phyloP scores from a whole-genome alignment of 2,113 vertebrate genomes.

The Mesoclemmys tuberculata region DNA sequence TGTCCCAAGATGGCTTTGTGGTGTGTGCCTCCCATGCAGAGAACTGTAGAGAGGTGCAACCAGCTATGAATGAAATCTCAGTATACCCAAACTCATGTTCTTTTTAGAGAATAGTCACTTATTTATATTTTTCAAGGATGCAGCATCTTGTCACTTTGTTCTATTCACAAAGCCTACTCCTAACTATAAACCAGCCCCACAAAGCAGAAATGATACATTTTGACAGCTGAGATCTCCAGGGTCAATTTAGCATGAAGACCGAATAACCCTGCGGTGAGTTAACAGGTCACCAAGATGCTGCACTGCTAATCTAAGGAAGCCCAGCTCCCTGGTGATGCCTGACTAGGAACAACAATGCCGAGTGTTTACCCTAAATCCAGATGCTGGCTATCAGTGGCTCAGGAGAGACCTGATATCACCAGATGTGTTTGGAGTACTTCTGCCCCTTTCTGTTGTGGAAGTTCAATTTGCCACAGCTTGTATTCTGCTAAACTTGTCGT shows the following conservation, averaged over 20 bases:
- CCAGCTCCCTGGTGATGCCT: background rate
- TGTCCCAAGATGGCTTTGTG: background rate
- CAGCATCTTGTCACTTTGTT: slow-evolving; percentile 40
- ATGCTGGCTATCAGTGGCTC: background rate
- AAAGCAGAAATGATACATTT: slow-evolving; percentile 58
- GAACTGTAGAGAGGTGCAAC: background rate
- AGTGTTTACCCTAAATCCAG: background rate
- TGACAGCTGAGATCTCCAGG: slow-evolving; percentile 74
- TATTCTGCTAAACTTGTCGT: background rate
- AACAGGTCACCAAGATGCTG: background rate
- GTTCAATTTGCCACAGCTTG: fast-evolving
- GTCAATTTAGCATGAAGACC: slow-evolving; percentile 55
- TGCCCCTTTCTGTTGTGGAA: background rate
- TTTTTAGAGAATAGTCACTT: background rate
- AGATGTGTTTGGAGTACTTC: background rate
- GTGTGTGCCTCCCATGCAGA: fast-evolving
- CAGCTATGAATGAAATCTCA: fast-evolving
- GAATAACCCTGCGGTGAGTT: slow-evolving; percentile 29
- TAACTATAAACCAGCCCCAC: background rate
- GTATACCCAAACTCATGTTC: background rate
- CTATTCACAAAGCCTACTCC: background rate
- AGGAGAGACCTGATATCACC: background rate
- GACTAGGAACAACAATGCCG: background rate
- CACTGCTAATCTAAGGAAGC: background rate
- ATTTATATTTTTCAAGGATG: background rate